Base-by-base conservation (phyloP, 2,113 vertebrate species). In the Podarcis muralis region DNA sequence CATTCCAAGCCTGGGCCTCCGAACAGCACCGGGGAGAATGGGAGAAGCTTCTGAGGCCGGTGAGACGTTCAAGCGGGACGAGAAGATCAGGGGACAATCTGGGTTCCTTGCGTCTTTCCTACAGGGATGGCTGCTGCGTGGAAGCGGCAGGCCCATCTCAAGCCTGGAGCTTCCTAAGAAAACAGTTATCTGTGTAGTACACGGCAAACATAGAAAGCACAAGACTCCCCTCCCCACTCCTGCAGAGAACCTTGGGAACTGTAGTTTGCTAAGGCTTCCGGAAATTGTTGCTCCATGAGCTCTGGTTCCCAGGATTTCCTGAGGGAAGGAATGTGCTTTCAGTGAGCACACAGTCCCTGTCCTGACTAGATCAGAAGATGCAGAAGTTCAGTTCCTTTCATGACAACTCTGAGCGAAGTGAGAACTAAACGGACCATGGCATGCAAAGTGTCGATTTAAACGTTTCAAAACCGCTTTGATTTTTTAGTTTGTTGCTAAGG, bases 11-110 rank as follows among this genome's bases (percentile, higher is more conserved):
- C 43, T 59, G 35, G 37, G 37, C 32, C 59, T 27, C 37, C 68
- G 84, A 2, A 18, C 18, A 5, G 23, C 53, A 23, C 72, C 35
- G 0, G 2, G 27, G 48, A 0, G 9, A 20, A 43, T 9, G 6
- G 59, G 37, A 86, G n/a, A 0, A 30, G 25, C 43, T 69, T 12
- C 78, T 78, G 53, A 35, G 43, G 43, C 53, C 27, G 27, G 65
- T n/a, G 74, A 77, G 69, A 48, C 30, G 77, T 68, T 88, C 23
- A 83, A 32, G 40, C 40, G 22, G 9, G 48, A 84, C 32, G 23
- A 5, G 83, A 57, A 74, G 30, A 53, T 18, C 20, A 32, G 37
- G 69, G 5, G 30, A 88, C 20, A 25, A 75, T 32, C 37, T 35
- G 13, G 23, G 27, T 43, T 74, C 3, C 20, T 12, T 40, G 68